These are phyloP conservation scores for Spheniscus humboldti DNA, from an alignment of 2,797 vertebrate species.

Conservation along the genomic window DNA sequence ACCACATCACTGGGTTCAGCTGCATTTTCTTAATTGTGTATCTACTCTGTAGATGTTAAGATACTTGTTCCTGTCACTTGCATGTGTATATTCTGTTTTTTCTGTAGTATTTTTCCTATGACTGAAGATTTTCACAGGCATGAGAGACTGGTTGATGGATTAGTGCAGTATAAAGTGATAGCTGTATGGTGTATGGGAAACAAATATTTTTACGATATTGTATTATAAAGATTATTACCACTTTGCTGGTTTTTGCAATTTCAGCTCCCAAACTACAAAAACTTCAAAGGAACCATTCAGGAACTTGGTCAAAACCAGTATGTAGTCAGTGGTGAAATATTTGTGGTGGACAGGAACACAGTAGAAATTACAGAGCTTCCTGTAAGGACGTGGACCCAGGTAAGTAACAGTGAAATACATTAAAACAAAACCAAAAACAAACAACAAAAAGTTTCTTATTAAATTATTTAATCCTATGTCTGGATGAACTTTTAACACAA, in stretches of 20 bases:
- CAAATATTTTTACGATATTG: neutral
- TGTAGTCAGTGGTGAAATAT: slow-evolving; percentile 94
- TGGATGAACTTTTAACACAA: neutral
- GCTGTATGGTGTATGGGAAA: neutral
- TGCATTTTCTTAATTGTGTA: neutral
- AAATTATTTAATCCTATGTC: neutral
- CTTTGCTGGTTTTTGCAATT: slow-evolving; percentile 9
- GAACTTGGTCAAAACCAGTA: slow-evolving; percentile 97
- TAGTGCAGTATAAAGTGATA: neutral
- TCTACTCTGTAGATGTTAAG: neutral
- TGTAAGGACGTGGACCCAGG: slow-evolving; percentile 99
- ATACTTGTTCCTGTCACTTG: neutral
- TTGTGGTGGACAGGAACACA: slow-evolving; percentile 92
- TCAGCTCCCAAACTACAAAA: slow-evolving; percentile 97
- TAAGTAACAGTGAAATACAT: slow-evolving; percentile 52
- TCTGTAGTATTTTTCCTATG: neutral
- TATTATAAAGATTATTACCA: neutral
- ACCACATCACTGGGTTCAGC: neutral
- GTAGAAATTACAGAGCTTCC: slow-evolving; percentile 98
- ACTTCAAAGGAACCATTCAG: slow-evolving; percentile 93
- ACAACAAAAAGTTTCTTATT: neutral
- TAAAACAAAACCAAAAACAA: neutral
- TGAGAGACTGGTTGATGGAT: neutral
- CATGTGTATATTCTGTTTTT: neutral
- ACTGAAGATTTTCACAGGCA: neutral